Percentiles rank a stretch among this genome's conserved stretches.
These are phyloP conservation scores for Prosopocoilus inquinatus DNA, from an alignment of 2,888 invertebrate genomes.

Conservation along the genomic window DNA sequence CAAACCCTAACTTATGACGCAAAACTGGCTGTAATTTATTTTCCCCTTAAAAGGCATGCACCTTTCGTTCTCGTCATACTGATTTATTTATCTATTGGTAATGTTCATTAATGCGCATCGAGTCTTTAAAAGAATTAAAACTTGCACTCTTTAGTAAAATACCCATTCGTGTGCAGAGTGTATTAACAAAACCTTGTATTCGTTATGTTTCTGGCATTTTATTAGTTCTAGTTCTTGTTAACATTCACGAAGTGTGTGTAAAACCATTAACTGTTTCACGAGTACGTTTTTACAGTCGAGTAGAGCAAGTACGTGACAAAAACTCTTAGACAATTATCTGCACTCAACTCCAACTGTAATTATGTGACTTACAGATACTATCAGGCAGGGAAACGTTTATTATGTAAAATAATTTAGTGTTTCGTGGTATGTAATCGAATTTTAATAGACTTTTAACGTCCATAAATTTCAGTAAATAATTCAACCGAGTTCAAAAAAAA, in stretches of 20 bases:
- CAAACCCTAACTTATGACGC: too few relatives aligned
- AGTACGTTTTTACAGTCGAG: conserved; percentile 42
- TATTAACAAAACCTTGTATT: conserved; percentile 24
- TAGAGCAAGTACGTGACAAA: conserved; percentile 27
- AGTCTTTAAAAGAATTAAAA: conserved; percentile 2
- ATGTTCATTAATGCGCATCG: too few relatives aligned
- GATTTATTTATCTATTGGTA: too few relatives aligned
- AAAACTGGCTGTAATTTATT: too few relatives aligned
- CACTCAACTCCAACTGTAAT: conserved; percentile 25
- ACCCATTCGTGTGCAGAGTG: conserved; percentile 17
- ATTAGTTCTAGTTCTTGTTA: conserved; percentile 43
- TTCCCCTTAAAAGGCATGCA: too few relatives aligned
- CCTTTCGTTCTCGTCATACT: too few relatives aligned
- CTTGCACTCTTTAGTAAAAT: conserved; percentile 12
- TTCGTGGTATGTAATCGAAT: too few relatives aligned
- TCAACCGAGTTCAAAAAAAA: too few relatives aligned
- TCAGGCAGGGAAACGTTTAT: background rate
- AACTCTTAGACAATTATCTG: conserved; percentile 28
- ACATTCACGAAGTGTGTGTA: conserved; percentile 47
- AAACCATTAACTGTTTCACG: conserved; percentile 47
- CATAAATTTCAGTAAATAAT: too few relatives aligned
- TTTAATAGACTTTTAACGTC: too few relatives aligned
- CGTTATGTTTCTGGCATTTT: conserved; percentile 31
- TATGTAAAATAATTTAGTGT: too few relatives aligned
- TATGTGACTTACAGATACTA: conserved; percentile 18